Conservation (phyloP, 2,888 invertebrate species). For the Coenonympha arcania region DNA sequence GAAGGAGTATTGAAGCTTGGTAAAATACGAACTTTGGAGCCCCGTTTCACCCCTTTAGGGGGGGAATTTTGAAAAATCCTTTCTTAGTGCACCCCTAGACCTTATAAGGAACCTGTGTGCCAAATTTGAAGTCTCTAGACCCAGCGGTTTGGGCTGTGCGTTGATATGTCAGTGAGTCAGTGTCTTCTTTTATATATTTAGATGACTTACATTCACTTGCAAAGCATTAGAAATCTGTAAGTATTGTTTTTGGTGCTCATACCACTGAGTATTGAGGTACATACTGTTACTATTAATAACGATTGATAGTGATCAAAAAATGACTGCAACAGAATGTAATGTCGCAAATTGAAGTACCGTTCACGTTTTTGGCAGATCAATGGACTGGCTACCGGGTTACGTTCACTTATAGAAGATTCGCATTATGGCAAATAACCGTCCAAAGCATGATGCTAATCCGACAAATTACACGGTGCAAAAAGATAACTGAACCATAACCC, state of each 20-base stretch:
- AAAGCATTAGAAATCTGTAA: too few relatives aligned
- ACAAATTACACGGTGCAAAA: background rate
- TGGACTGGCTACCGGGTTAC: slow-evolving; percentile 24
- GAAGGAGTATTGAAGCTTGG: too few relatives aligned
- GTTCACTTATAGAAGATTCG: slow-evolving; percentile 5
- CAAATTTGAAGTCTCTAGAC: too few relatives aligned
- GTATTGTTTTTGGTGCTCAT: background rate
- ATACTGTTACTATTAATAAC: too few relatives aligned
- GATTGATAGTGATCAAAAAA: slow-evolving; percentile 2
- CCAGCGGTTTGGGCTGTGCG: too few relatives aligned
- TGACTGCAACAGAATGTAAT: background rate
- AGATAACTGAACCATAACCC: background rate
- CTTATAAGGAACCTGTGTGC: too few relatives aligned
- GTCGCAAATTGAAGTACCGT: slow-evolving; percentile 10
- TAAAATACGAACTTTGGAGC: too few relatives aligned
- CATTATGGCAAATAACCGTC: background rate
- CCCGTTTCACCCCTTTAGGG: too few relatives aligned
- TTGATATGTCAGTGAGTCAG: too few relatives aligned
- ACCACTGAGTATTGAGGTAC: background rate
- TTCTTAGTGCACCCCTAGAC: too few relatives aligned
- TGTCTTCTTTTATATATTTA: too few relatives aligned
- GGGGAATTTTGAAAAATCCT: too few relatives aligned
- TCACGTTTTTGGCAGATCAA: slow-evolving; percentile 16
- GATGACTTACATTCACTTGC: slow-evolving; percentile 2
- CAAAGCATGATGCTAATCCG: background rate